Conservation (phyloP, 2,888 invertebrate species). For the Tinea semifulvella region DNA sequence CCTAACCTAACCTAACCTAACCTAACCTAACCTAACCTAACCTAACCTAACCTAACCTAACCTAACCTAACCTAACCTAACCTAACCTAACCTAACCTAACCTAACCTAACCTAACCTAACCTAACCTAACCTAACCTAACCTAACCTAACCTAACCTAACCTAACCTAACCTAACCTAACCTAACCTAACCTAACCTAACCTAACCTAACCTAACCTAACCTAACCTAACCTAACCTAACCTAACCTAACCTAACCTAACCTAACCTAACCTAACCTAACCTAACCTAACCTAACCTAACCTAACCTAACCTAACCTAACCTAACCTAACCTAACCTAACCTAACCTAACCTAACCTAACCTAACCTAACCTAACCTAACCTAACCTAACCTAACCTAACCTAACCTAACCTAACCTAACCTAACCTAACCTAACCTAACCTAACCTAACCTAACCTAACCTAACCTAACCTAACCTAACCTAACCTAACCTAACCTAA, state of each 20-base stretch:
- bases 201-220: neutral
- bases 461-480: conserved; percentile 16
- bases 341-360: conserved; percentile 13
- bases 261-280: neutral
- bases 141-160: neutral
- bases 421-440: conserved; percentile 13
- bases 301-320: conserved; percentile 14
- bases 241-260: neutral
- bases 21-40: conserved; percentile 17
- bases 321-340: conserved; percentile 14
- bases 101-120: conserved; percentile 15
- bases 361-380: conserved; percentile 13
- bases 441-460: conserved; percentile 12
- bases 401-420: conserved; percentile 13
- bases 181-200: neutral
- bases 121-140: conserved; percentile 13
- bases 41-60: conserved; percentile 15
- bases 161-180: neutral
- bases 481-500: conserved; percentile 16
- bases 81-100: conserved; percentile 16
- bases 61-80: conserved; percentile 14
- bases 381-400: conserved; percentile 13
- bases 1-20: conserved; percentile 19
- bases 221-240: neutral
- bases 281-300: conserved; percentile 14